These are phyloP conservation scores for Agelaius phoeniceus DNA, from an alignment of 2,113 vertebrate genomes.

Conservation along the genomic window DNA sequence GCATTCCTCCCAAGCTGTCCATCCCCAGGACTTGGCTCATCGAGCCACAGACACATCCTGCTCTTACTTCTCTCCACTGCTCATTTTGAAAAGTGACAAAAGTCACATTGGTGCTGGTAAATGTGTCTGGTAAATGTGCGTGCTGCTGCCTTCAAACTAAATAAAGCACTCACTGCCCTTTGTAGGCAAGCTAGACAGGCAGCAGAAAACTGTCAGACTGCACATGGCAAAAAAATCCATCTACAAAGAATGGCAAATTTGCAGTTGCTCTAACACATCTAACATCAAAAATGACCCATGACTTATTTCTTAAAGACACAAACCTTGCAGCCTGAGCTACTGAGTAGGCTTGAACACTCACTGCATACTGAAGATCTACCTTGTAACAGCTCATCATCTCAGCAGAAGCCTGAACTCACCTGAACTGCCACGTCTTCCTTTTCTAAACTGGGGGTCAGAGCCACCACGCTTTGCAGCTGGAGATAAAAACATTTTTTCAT, in stretches of 20 bases:
- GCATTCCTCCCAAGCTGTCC: background rate
- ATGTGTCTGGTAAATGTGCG: fast-evolving
- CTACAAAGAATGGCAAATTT: background rate
- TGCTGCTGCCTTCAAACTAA: background rate
- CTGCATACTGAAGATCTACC: background rate
- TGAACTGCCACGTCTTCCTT: background rate
- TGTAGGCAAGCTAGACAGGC: background rate
- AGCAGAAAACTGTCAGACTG: background rate
- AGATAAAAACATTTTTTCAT: background rate
- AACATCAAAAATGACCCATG: background rate
- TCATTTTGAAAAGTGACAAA: background rate
- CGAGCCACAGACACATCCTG: background rate
- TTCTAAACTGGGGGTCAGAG: background rate
- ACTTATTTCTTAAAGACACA: background rate
- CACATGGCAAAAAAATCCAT: background rate
- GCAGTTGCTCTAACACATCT: background rate
- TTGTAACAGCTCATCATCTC: background rate
- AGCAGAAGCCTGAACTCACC: background rate
- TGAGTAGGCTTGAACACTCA: fast-evolving
- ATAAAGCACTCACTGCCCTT: background rate
- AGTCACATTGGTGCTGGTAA: background rate
- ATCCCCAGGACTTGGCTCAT: background rate
- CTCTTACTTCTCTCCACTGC: background rate
- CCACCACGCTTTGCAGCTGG: background rate
- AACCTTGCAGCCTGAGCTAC: background rate